These are phyloP conservation scores for Eulacestoma nigropectus DNA, from an alignment of 2,113 vertebrate species.

Conservation along the genomic window DNA sequence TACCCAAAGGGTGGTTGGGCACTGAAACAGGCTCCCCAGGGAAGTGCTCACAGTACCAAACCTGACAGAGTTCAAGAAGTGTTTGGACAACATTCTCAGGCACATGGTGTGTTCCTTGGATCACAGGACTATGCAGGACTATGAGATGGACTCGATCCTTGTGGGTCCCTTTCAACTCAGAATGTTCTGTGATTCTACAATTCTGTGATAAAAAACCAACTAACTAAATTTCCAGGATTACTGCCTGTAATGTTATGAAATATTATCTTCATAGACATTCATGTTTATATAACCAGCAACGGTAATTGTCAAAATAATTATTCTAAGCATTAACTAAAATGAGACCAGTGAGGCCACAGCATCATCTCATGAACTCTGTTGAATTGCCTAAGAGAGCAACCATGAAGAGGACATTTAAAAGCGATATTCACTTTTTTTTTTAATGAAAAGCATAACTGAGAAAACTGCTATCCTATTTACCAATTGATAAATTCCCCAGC, in stretches of 20 bases:
- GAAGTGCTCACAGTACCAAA: not conserved
- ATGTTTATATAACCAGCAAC: not conserved
- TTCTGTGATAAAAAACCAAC: not conserved
- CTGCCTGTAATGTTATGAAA: not conserved
- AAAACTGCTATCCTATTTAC: not conserved
- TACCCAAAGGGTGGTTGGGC: not conserved
- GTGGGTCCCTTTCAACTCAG: not conserved
- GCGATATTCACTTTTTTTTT: not conserved
- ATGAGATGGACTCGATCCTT: not conserved
- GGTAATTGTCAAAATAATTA: not conserved
- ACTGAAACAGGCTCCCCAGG: not conserved
- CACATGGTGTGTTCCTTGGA: not conserved
- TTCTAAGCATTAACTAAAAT: not conserved
- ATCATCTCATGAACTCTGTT: not conserved
- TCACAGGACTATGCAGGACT: not conserved
- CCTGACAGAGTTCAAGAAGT: not conserved
- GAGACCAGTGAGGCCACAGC: not conserved
- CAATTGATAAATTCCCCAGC: not conserved
- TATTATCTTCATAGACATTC: not conserved
- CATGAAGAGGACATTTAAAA: not conserved
- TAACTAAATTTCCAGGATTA: not conserved
- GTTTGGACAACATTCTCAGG: not conserved
- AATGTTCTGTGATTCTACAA: not conserved
- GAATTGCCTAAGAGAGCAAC: fast-evolving
- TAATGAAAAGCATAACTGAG: not conserved